These are phyloP conservation scores for Menidia menidia DNA, from an alignment of 2,797 vertebrate species.

Conservation along the genomic window DNA sequence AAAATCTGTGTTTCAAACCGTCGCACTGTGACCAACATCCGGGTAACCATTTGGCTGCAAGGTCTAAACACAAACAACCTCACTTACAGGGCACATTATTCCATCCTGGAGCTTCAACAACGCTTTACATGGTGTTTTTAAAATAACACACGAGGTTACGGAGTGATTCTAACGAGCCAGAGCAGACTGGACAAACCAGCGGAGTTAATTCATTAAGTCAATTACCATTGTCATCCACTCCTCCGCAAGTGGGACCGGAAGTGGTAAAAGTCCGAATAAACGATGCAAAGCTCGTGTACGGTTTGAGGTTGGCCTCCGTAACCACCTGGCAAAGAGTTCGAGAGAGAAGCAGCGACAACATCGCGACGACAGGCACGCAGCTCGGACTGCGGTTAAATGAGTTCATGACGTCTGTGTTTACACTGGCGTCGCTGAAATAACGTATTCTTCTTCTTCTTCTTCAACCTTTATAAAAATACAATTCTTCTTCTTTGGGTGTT, in stretches of 20 bases:
- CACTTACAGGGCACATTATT: neutral
- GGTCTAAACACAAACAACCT: neutral
- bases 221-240: slow-evolving; percentile 46
- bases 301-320: slow-evolving; percentile 5
- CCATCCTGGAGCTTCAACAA: neutral
- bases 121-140: neutral
- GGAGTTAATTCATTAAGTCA: neutral
- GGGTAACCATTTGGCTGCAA: too few species aligned
- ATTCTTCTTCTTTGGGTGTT: neutral
- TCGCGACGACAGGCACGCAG: neutral
- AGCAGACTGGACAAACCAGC: neutral
- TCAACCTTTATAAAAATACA: too few species aligned
- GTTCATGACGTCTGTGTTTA: neutral
- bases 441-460: too few species aligned
- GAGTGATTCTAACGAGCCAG: too few species aligned
- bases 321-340: slow-evolving; percentile 31
- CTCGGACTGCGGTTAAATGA: rapidly evolving
- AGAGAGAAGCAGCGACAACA: slow-evolving; percentile 29
- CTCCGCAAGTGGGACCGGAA: slow-evolving; percentile 20
- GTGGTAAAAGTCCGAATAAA: slow-evolving; percentile 30
- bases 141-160: neutral
- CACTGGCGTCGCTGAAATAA: too few species aligned
- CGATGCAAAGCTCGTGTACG: neutral
- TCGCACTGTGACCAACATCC: neutral
- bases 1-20: neutral